Percentiles rank a stretch among this genome's conserved stretches.
These are phyloP conservation scores for Lagopus muta DNA, from an alignment of 2,113 vertebrate genomes.

Conservation along the genomic window DNA sequence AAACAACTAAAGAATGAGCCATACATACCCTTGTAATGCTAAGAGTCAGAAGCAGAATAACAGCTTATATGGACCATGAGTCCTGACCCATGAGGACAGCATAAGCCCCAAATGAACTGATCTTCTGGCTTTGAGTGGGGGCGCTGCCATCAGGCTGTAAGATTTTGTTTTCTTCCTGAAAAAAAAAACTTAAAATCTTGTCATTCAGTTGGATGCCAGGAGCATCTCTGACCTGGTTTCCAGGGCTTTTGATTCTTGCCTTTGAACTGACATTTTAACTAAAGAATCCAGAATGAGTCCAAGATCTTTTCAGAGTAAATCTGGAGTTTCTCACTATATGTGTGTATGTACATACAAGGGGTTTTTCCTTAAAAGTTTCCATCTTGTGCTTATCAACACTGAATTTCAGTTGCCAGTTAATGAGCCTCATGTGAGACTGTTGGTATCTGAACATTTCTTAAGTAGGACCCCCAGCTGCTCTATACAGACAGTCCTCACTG, in stretches of 20 bases:
- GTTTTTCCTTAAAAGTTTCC: neutral
- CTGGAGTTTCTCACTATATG: neutral
- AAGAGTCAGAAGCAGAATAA: neutral
- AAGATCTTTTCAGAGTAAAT: neutral
- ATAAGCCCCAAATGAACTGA: neutral
- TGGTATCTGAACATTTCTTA: neutral
- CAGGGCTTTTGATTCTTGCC: neutral
- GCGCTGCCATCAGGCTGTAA: fast-evolving
- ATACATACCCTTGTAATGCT: neutral
- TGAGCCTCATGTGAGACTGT: fast-evolving
- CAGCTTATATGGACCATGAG: neutral
- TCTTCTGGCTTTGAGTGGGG: fast-evolving
- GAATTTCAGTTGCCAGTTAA: neutral
- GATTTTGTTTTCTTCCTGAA: neutral
- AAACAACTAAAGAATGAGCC: neutral
- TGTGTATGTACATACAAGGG: fast-evolving
- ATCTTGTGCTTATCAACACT: neutral
- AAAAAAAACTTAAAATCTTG: neutral
- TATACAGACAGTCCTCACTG: neutral
- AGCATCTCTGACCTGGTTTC: neutral
- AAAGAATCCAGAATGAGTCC: neutral
- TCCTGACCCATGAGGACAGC: neutral
- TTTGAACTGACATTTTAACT: neutral
- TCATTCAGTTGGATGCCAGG: neutral
- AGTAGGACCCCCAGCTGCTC: neutral